Conservation (phyloP, 2,888 invertebrate species). For the Protonemura montana region DNA sequence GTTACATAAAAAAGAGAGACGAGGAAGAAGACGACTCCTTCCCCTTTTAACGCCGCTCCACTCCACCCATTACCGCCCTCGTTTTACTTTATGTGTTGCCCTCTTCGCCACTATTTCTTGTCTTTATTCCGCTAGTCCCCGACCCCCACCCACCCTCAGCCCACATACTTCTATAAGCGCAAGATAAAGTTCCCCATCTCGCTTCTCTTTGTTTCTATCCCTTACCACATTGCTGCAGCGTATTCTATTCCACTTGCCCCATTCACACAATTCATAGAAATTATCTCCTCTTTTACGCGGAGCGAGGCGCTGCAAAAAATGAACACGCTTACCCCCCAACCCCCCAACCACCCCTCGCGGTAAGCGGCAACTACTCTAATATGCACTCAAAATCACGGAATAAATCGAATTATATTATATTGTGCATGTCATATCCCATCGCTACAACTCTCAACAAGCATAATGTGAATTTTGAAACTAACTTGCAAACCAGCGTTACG, state of each 20-base stretch:
- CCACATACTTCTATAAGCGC: constrained; percentile 46
- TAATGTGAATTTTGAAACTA: neutral
- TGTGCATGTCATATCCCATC: neutral
- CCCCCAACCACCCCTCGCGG: too few species aligned
- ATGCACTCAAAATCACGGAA: constrained; percentile 12
- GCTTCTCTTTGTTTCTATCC: constrained; percentile 17
- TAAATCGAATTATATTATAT: neutral
- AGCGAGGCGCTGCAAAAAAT: constrained; percentile 38
- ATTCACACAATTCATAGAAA: constrained; percentile 49
- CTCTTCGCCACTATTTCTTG: constrained; percentile 43
- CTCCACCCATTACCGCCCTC: constrained; percentile 17
- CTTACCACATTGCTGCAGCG: constrained; percentile 4
- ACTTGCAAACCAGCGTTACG: neutral
- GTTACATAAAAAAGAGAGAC: constrained; percentile 25
- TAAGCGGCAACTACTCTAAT: neutral
- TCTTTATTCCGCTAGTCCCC: constrained; percentile 39
- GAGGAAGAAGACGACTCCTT: neutral
- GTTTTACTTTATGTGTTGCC: constrained; percentile 40
- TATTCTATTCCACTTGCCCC: constrained; percentile 41
- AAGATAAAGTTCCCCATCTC: constrained; percentile 47
- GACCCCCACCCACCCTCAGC: neutral
- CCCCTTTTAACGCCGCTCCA: neutral
- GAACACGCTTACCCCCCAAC: neutral
- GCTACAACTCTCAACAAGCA: neutral
- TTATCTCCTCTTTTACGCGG: constrained; percentile 47